A percentile compares a stretch with the other conserved stretches of the same genome.
Conservation (phyloP, 2,888 invertebrate species). For the Frankliniella fusca region DNA sequence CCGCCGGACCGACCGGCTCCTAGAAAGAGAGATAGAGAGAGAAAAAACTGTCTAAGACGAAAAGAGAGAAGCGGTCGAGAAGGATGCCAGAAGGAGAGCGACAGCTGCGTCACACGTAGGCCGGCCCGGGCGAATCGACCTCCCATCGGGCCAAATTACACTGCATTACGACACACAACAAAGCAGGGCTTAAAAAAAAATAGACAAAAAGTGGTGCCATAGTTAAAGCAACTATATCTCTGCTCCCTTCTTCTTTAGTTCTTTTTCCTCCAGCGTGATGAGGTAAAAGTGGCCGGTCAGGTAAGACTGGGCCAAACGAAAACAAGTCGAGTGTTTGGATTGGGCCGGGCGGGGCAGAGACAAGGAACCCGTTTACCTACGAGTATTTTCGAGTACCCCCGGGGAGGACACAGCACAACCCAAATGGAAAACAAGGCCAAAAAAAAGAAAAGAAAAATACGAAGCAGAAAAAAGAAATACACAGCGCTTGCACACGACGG, state of each 20-base stretch:
- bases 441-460: not conserved
- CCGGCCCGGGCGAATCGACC: no score
- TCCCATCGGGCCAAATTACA: no score
- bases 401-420: no score
- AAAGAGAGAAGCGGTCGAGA: not conserved
- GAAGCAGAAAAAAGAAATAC: not conserved
- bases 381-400: not conserved
- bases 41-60: not conserved
- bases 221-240: not conserved
- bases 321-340: slow-evolving; percentile 20
- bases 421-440: no score
- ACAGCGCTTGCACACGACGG: no score
- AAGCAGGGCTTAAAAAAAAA: no score
- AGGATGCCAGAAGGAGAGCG: not conserved
- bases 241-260: not conserved
- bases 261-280: not conserved
- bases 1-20: not conserved
- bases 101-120: no score
- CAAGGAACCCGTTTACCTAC: not conserved
- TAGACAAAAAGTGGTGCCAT: not conserved
- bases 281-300: not conserved
- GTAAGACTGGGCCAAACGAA: not conserved
- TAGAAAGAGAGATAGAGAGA: not conserved
- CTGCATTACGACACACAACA: no score
- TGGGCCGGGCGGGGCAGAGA: not conserved